These are phyloP conservation scores for Ochotona princeps DNA, from an alignment of 2,113 vertebrate species.

Conservation along the genomic window DNA sequence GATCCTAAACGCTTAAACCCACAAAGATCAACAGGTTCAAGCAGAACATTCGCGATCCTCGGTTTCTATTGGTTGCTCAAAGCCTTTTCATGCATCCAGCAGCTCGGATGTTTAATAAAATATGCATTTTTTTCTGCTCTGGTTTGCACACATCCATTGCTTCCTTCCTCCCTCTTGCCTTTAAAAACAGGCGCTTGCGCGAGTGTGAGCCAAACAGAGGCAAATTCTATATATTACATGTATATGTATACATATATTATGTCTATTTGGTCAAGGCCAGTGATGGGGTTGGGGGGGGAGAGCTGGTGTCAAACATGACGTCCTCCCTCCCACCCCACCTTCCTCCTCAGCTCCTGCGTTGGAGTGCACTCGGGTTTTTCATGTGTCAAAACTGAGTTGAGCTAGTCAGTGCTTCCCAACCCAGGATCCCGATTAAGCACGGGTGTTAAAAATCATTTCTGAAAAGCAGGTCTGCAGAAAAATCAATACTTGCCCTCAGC, in stretches of 20 bases:
- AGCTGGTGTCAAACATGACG: not conserved
- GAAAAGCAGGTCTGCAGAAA: conserved; percentile 59
- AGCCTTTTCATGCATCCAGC: conserved; percentile 77
- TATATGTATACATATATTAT: not conserved
- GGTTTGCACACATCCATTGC: conserved; percentile 58
- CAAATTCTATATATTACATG: not conserved
- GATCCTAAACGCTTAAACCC: conserved; percentile 71
- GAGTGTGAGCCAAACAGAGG: conserved; percentile 11
- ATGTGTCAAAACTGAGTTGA: conserved; percentile 47
- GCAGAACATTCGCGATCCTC: conserved; percentile 61
- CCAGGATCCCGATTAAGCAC: not conserved
- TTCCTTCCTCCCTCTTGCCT: conserved; percentile 53
- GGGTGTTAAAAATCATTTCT: conserved; percentile 70
- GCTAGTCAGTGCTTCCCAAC: conserved; percentile 34
- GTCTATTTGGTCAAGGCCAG: not conserved
- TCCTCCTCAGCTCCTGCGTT: not conserved
- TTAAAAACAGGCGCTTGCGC: conserved; percentile 44
- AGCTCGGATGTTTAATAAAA: conserved; percentile 80
- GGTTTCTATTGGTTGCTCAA: conserved; percentile 76
- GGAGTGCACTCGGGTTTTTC: not conserved
- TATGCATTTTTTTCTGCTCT: conserved; percentile 68
- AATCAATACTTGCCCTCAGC: conserved; percentile 63
- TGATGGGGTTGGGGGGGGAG: not conserved
- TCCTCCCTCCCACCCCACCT: not conserved
- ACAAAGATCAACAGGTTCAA: conserved; percentile 83